Conservation (phyloP, 2,888 invertebrate genomes). For the Hymenopus coronatus region DNA sequence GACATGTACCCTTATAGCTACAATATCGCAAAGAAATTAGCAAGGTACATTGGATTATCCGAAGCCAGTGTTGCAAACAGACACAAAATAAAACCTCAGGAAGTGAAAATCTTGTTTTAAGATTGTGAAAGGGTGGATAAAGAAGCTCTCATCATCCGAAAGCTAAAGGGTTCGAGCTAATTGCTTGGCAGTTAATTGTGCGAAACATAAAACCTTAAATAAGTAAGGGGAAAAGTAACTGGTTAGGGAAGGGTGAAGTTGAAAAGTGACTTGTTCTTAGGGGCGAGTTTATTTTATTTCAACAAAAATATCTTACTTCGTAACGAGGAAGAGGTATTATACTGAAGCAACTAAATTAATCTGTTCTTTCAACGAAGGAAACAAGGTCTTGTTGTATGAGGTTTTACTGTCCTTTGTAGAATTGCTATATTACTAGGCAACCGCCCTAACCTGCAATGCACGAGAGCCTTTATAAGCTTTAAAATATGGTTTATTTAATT, state of each 20-base stretch:
- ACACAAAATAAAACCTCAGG: neutral
- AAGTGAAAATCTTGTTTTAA: neutral
- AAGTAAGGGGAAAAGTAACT: neutral
- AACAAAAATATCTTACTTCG: neutral
- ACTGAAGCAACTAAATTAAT: no score
- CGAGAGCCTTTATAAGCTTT: no score
- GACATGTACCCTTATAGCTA: no score
- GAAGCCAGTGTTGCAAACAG: no score
- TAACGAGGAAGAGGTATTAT: neutral
- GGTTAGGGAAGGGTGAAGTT: neutral
- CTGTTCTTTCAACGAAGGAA: no score
- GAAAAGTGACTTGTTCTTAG: neutral
- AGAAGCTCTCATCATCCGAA: neutral
- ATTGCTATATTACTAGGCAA: no score
- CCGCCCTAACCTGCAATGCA: no score
- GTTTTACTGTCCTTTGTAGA: no score
- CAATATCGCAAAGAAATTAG: no score
- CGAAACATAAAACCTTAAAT: neutral
- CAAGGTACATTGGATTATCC: no score
- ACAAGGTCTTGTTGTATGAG: no score
- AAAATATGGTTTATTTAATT: no score
- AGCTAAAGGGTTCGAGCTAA: slow-evolving; percentile 10
- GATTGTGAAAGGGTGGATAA: neutral
- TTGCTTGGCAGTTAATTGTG: slow-evolving; percentile 5
- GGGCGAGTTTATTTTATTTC: neutral